phyloP scores from a whole-genome alignment of 2,797 vertebrate genomes.

The Acanthurus lineatus region DNA sequence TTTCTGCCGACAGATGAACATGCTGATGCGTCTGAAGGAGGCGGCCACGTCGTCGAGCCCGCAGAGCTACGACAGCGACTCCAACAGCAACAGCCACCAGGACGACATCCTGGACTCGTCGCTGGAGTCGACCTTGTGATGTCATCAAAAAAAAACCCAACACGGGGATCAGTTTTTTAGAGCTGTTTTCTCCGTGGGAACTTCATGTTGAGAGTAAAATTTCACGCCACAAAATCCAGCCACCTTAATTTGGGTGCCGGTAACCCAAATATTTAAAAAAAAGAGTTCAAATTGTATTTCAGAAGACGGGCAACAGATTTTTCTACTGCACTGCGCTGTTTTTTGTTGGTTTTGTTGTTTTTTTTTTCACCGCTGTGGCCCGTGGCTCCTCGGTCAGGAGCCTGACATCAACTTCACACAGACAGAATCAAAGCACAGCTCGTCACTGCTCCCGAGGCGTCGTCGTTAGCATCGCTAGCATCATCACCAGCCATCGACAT shows the following conservation, averaged over 20 bases:
- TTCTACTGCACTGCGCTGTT: constrained; percentile 82
- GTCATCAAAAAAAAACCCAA: background rate
- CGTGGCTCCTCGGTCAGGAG: constrained; percentile 66
- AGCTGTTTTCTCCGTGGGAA: constrained; percentile 40
- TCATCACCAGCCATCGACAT: constrained; percentile 41
- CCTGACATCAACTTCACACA: constrained; percentile 56
- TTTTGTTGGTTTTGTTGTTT: constrained; percentile 9
- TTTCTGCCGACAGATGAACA: constrained; percentile 91
- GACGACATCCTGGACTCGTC: constrained; percentile 97
- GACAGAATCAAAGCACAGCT: constrained; percentile 65
- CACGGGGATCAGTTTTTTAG: constrained; percentile 14
- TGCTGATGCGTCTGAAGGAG: constrained; percentile 98
- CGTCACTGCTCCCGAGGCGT: constrained; percentile 76
- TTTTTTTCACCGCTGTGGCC: constrained; percentile 79
- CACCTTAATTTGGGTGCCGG: constrained; percentile 88
- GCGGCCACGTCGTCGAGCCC: constrained; percentile 97
- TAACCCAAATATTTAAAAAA: constrained; percentile 76
- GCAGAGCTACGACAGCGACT: constrained; percentile 99
- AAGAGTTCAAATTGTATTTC: constrained; percentile 43
- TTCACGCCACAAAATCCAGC: constrained; percentile 78
- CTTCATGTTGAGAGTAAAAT: constrained; percentile 17
- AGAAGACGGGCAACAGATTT: constrained; percentile 52
- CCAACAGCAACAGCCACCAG: constrained; percentile 97
- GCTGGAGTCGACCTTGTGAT: constrained; percentile 95
- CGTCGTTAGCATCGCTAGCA: constrained; percentile 12